Evolutionary conservation across 2,888 invertebrate species (phyloP).

Genomic region (Bellardia pandia): DNA sequence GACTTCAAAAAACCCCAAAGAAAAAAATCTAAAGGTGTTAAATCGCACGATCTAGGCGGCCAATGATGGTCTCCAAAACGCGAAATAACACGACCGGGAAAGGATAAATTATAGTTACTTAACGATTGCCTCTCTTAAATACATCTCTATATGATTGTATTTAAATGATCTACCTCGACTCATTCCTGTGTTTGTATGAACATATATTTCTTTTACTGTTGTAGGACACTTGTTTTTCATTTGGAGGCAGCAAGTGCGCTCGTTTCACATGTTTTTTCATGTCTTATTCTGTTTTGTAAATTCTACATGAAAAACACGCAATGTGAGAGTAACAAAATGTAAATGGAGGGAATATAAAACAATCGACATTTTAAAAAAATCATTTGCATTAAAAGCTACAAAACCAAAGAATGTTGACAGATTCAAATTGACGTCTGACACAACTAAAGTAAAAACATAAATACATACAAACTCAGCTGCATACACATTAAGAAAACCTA

Average conservation of each 20-base stretch:
- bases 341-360: neutral
- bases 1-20: too few relatives aligned
- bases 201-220: slow-evolving; percentile 27
- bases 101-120: neutral
- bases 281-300: neutral
- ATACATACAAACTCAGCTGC: neutral
- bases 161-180: slow-evolving; percentile 27
- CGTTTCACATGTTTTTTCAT: slow-evolving; percentile 19
- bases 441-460: neutral
- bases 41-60: too few relatives aligned
- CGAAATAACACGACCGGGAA: too few relatives aligned
- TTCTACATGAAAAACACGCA: neutral
- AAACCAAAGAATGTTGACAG: neutral
- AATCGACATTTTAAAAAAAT: slow-evolving; percentile 17
- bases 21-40: too few relatives aligned
- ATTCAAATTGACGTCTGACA: neutral
- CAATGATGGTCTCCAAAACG: too few relatives aligned
- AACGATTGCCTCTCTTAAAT: neutral
- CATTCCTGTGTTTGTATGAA: slow-evolving; percentile 12
- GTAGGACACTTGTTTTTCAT: slow-evolving; percentile 53
- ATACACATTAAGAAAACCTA: too few relatives aligned
- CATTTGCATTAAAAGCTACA: neutral
- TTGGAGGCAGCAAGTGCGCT: slow-evolving; percentile 32
- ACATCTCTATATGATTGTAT: neutral
- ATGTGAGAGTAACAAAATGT: neutral